Evolutionary conservation across 2,888 invertebrate genomes (phyloP), one percentile per base, ranked within the genome.

Genomic region (Tetropium fuscum): DNA sequence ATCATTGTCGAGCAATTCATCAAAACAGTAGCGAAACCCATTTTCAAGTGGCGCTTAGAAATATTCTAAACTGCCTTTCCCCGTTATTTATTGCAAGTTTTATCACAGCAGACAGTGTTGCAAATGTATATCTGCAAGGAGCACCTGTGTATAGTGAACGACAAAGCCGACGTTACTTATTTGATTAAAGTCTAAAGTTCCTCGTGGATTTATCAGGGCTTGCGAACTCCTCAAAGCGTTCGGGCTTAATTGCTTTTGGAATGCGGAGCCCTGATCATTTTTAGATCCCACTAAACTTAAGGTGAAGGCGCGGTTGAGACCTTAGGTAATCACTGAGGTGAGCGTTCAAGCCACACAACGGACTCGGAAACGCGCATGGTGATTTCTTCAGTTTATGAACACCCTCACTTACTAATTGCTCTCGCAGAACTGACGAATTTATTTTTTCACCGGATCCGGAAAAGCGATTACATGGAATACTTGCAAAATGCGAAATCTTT

Each of bases 101-200:
- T 66, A 66, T 66, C 60, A 44, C 57, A 34, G 47, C 59, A 55
- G 62, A 62, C 64, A 66, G 68, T 63, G 60, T 68, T 64, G 63
- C 63, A 56, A 63, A 68, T 70, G 66, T 67, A 64, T 68, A 60
- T 64, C 62, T 49, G 53, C 54, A 58, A 18, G 49, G 25, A 60
- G 62, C 70, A 70, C 70, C 69, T 71, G 71, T 65, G 69, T 63
- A 62, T 58, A 51, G 38, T 53, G 47, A 19, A 41, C 64, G 67
- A 68, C 71, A 69, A 68, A 70, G 67, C 69, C 60, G 27, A 56
- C 62, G 65, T 68, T 69, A 66, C 68, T 71, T 70, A 68, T 70
- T 71, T 69, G 69, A 71, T 71, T 71, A 70, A 70, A 66, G 62
- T 66, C 53, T 55, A 63, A 71, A 71, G 67, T 71, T 71, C 63